Conservation (phyloP, 2,797 vertebrate genomes). For the Macropus fuliginosus region DNA sequence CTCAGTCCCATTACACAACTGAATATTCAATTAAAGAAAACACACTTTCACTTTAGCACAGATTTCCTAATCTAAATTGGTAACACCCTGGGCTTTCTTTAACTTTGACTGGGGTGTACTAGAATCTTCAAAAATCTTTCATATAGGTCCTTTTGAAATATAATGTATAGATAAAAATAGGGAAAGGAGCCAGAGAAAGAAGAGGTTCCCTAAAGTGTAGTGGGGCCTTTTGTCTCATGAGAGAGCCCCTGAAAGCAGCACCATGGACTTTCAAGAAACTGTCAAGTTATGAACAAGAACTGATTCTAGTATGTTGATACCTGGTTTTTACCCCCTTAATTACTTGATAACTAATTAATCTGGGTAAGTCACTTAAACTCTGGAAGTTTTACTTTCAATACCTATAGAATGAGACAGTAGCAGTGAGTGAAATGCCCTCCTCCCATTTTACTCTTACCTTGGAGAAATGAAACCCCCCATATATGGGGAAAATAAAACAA, state of each 20-base stretch:
- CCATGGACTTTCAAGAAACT: neutral
- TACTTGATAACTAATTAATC: neutral
- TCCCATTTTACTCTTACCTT: neutral
- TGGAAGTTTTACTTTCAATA: neutral
- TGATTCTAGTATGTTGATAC: neutral
- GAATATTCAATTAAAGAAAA: neutral
- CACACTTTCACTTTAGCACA: neutral
- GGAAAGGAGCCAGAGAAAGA: neutral
- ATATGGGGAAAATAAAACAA: neutral
- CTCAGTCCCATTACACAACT: constrained; percentile 45
- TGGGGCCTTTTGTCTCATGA: neutral
- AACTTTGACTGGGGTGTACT: constrained; percentile 34
- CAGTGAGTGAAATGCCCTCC: neutral
- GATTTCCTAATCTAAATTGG: neutral
- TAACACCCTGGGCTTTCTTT: constrained; percentile 6
- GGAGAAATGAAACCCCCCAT: neutral
- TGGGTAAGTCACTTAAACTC: neutral
- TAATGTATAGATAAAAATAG: neutral
- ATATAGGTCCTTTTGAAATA: neutral
- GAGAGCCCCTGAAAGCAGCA: neutral
- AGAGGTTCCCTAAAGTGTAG: neutral
- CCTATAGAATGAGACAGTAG: neutral
- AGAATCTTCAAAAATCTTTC: constrained; percentile 32
- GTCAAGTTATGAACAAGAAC: neutral
- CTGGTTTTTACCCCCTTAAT: neutral